These are phyloP conservation scores for Campoletis raptor DNA, from an alignment of 2,888 invertebrate species.

Conservation along the genomic window DNA sequence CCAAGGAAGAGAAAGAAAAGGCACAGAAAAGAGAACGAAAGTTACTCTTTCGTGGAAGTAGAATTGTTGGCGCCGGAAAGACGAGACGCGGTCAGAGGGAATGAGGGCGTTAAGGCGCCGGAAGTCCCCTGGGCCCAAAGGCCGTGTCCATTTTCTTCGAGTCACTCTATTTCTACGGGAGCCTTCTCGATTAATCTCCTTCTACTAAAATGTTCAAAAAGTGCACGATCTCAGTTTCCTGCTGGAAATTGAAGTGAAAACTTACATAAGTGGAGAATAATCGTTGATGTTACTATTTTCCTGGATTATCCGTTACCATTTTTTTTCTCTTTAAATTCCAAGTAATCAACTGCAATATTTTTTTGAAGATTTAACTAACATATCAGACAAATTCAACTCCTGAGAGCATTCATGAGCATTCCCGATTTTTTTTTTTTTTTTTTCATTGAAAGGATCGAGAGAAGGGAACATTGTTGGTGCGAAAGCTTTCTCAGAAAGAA, in stretches of 20 bases:
- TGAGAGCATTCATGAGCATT: background rate
- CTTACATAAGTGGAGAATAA: background rate
- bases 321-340: background rate
- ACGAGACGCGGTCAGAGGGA: constrained; percentile 22
- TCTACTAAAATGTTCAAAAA: background rate
- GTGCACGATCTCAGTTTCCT: background rate
- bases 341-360: background rate
- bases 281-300: background rate
- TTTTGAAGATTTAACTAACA: background rate
- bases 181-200: background rate
- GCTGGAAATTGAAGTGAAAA: background rate
- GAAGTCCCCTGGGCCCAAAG: constrained; percentile 48
- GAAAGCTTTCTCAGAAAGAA: background rate
- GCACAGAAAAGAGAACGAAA: constrained; percentile 28
- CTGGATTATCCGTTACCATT: background rate
- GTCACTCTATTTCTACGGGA: background rate
- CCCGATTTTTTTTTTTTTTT: background rate
- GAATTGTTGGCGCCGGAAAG: constrained; percentile 53
- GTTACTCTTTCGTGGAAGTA: constrained; percentile 10
- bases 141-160: background rate
- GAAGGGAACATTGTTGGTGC: background rate
- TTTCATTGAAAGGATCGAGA: background rate
- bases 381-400: too few species aligned
- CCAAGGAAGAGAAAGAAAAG: background rate
- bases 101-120: constrained; percentile 51